These are phyloP conservation scores for Loxodonta africana DNA, from an alignment of 2,113 vertebrate genomes.

Conservation along the genomic window DNA sequence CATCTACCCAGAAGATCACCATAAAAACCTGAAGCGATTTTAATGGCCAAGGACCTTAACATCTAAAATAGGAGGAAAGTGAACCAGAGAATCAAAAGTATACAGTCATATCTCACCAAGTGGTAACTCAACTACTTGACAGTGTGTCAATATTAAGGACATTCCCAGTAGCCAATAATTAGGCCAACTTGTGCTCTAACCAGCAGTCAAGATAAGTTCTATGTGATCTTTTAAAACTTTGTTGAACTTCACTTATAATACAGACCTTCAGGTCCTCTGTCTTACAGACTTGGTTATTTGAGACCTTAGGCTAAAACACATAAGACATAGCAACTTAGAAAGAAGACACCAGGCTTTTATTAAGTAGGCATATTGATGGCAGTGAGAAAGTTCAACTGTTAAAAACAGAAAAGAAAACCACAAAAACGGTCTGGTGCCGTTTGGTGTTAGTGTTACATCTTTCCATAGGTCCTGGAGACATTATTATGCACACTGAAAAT, in stretches of 20 bases:
- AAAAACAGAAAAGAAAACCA: not conserved
- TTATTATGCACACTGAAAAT: not conserved
- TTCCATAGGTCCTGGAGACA: not conserved
- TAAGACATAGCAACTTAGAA: not conserved
- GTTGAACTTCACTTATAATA: not conserved
- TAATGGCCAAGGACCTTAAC: not conserved
- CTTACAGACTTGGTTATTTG: not conserved
- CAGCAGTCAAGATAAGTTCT: not conserved
- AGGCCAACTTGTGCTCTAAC: not conserved
- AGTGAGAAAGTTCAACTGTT: not conserved
- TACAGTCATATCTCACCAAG: not conserved
- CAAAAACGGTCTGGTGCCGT: not conserved
- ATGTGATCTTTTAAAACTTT: not conserved
- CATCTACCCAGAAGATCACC: not conserved
- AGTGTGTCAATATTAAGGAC: not conserved
- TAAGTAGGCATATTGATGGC: not conserved
- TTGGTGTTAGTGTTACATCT: not conserved
- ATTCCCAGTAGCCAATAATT: not conserved
- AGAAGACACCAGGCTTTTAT: constrained; percentile 3
- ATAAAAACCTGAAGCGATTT: not conserved
- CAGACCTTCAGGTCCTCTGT: not conserved
- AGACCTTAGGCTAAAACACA: not conserved
- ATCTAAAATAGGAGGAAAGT: not conserved
- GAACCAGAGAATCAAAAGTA: not conserved
- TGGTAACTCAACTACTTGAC: not conserved